phyloP scores from a whole-genome alignment of 2,888 invertebrate species.

The Watsonalla binaria region DNA sequence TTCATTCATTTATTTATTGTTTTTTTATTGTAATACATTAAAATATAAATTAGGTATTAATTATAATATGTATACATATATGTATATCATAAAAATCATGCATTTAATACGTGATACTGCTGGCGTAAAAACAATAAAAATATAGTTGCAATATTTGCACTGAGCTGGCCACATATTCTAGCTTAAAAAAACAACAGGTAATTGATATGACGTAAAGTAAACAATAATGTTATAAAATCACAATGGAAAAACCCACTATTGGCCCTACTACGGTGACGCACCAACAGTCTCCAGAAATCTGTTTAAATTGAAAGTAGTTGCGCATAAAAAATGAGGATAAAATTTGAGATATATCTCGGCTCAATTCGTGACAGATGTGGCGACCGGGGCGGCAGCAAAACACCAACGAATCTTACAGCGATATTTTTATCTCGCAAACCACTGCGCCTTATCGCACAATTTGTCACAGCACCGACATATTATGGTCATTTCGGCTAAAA shows the following conservation, averaged over 20 bases:
- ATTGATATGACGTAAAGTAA: neutral
- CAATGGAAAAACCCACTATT: neutral
- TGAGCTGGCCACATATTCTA: neutral
- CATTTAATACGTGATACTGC: neutral
- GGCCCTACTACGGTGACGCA: neutral
- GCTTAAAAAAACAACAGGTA: neutral
- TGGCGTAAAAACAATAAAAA: neutral
- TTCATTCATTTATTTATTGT: neutral
- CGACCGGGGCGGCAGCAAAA: constrained; percentile 19
- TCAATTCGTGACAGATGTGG: constrained; percentile 9
- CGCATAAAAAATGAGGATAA: neutral
- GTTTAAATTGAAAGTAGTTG: neutral
- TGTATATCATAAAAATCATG: neutral
- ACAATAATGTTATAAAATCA: too few relatives aligned
- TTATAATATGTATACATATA: too few relatives aligned
- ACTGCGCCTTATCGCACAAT: constrained; percentile 62
- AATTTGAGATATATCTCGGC: neutral
- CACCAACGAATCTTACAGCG: constrained; percentile 41
- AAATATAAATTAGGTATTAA: neutral
- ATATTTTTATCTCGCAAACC: constrained; percentile 35
- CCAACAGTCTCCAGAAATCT: neutral
- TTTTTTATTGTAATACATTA: too few relatives aligned
- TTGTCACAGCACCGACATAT: constrained; percentile 63
- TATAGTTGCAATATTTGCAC: neutral
- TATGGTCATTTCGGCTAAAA: constrained; percentile 40